Conservation (phyloP, 2,113 vertebrate species). For the Hippocampus abdominalis region DNA sequence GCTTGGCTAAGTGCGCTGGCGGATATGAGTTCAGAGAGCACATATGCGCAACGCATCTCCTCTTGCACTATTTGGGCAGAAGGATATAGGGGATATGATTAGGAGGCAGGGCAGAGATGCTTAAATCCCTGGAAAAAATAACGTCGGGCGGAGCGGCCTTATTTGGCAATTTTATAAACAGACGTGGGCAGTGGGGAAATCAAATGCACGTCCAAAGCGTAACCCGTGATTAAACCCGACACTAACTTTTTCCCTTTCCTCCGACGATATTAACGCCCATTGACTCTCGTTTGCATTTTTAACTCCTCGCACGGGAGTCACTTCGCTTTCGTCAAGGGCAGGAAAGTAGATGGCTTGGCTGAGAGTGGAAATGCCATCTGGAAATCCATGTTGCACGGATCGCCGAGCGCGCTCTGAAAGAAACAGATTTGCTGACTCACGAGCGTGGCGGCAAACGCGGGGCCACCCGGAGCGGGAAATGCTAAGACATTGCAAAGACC, state of each 20-base stretch:
- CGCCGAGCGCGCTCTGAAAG: conserved; percentile 47
- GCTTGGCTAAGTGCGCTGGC: not conserved
- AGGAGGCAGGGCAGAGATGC: conserved; percentile 8
- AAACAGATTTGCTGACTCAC: conserved; percentile 71
- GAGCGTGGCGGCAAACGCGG: conserved; percentile 65
- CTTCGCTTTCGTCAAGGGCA: conserved; percentile 1
- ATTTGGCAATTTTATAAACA: conserved; percentile 65
- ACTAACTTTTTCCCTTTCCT: conserved; percentile 22
- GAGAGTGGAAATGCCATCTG: conserved; percentile 29
- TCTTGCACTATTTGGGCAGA: not conserved
- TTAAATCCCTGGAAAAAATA: conserved; percentile 59
- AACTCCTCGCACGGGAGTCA: conserved; percentile 9
- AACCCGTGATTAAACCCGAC: not conserved
- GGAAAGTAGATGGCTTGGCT: conserved; percentile 3
- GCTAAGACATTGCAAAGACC: conserved; percentile 32
- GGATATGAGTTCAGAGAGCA: not conserved
- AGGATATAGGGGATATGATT: conserved; percentile 5
- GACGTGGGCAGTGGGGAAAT: conserved; percentile 40
- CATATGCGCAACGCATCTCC: conserved; percentile 1
- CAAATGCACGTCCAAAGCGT: not conserved
- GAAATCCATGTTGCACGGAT: conserved; percentile 32
- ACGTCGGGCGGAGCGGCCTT: conserved; percentile 44
- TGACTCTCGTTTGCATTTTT: conserved; percentile 45
- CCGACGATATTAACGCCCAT: conserved; percentile 10
- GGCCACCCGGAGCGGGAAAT: conserved; percentile 43